Evolutionary conservation across 1,140 invertebrate species (phyloP).

Genomic region (Bicyclus anynana): DNA sequence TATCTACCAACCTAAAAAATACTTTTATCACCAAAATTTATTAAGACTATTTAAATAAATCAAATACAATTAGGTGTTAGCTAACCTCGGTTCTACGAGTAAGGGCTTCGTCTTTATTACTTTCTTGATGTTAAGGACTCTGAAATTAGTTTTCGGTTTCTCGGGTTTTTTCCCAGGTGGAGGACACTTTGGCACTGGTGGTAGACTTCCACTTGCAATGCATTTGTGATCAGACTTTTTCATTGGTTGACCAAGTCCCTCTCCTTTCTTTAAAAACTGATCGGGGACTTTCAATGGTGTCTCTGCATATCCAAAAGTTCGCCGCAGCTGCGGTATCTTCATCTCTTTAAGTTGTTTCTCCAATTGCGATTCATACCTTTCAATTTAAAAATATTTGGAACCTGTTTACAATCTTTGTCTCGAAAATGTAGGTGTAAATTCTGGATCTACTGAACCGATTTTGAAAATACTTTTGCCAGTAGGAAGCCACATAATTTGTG

Average conservation of each 20-base stretch:
- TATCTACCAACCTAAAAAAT: conserved; percentile 56
- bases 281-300: conserved; percentile 75
- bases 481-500: too few species aligned
- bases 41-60: not conserved
- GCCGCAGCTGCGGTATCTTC: conserved; percentile 60
- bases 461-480: too few species aligned
- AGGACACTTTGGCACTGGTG: conserved; percentile 67
- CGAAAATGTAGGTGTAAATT: too few species aligned
- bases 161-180: conserved; percentile 38
- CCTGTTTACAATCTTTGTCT: too few species aligned
- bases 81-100: conserved; percentile 65
- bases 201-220: conserved; percentile 50
- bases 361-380: conserved; percentile 62
- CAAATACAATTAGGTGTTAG: not conserved
- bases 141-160: conserved; percentile 72
- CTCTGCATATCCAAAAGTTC: conserved; percentile 80
- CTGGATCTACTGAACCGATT: too few species aligned
- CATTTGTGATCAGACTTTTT: conserved; percentile 74
- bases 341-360: conserved; percentile 58
- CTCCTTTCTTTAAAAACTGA: conserved; percentile 78
- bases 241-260: conserved; percentile 70
- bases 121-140: conserved; percentile 76
- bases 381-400: not conserved
- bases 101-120: conserved; percentile 73
- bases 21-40: too few species aligned